phyloP scores from a whole-genome alignment of 2,113 vertebrate genomes.

The Baryphthengus martii region DNA sequence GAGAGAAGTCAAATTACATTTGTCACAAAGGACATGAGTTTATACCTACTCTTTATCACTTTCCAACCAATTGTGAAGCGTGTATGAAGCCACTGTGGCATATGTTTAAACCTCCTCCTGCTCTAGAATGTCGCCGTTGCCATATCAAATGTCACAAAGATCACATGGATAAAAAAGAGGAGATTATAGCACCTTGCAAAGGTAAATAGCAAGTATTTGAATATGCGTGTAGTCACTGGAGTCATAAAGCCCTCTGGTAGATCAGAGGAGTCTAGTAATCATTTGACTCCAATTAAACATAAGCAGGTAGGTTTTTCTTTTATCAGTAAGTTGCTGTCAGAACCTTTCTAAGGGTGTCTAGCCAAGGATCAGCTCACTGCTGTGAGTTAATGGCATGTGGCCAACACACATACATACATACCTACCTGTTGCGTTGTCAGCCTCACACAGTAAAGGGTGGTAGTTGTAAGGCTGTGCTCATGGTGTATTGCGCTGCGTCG shows the following conservation, averaged over 20 bases:
- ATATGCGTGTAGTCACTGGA: not conserved
- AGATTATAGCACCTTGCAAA: slow-evolving; percentile 95
- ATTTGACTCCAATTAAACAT: not conserved
- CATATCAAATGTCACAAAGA: slow-evolving; percentile 99
- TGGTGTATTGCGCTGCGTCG: not conserved
- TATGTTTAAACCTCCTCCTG: slow-evolving; percentile 98
- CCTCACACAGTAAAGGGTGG: rapidly evolving
- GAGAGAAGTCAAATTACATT: slow-evolving; percentile 96
- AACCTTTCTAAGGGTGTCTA: not conserved
- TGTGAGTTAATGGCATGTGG: not conserved
- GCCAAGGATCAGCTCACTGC: not conserved
- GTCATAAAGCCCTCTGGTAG: not conserved
- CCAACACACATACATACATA: rapidly evolving
- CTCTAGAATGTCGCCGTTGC: slow-evolving; percentile 95
- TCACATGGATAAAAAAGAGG: slow-evolving; percentile 98
- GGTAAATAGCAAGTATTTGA: slow-evolving; percentile 68
- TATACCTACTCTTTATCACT: slow-evolving; percentile 97
- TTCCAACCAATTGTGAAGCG: slow-evolving; percentile 97
- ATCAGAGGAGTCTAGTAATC: not conserved
- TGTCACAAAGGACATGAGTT: slow-evolving; percentile 99
- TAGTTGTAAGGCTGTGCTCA: not conserved
- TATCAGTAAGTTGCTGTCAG: rapidly evolving
- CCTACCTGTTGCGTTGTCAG: not conserved
- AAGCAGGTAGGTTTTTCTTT: not conserved
- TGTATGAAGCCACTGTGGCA: slow-evolving; percentile 99